Percentiles rank a stretch among this genome's conserved stretches.
These are phyloP conservation scores for Chunga burmeisteri DNA, from an alignment of 2,113 vertebrate genomes.

Conservation along the genomic window DNA sequence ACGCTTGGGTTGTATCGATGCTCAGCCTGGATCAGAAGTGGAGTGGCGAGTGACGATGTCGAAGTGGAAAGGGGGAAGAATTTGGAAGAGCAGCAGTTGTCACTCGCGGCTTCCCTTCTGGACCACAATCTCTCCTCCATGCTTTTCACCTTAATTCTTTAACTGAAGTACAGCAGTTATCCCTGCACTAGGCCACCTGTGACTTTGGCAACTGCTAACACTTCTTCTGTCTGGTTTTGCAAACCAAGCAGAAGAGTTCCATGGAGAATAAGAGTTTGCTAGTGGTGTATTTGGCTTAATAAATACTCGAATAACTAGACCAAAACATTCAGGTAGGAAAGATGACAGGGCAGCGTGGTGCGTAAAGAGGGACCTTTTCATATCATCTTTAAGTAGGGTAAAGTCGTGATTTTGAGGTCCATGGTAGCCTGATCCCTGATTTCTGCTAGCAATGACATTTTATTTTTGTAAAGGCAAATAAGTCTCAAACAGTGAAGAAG, in stretches of 20 bases:
- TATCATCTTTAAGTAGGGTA: neutral
- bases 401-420: neutral
- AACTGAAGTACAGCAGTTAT: neutral
- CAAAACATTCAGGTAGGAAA: neutral
- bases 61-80: neutral
- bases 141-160: neutral
- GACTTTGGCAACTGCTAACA: neutral
- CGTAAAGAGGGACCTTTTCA: neutral
- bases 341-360: neutral
- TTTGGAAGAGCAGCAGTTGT: neutral
- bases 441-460: neutral
- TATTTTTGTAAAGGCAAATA: neutral
- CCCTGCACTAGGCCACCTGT: accelerated
- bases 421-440: neutral
- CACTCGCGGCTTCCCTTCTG: neutral
- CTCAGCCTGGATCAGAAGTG: neutral
- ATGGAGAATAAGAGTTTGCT: neutral
- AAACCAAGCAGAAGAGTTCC: neutral
- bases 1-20: accelerated
- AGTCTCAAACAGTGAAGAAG: neutral
- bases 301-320: neutral
- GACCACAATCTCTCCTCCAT: accelerated
- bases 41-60: neutral
- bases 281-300: neutral
- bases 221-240: neutral